These are phyloP conservation scores for Tigriopus californicus DNA, from an alignment of 2,888 invertebrate species.

Conservation along the genomic window DNA sequence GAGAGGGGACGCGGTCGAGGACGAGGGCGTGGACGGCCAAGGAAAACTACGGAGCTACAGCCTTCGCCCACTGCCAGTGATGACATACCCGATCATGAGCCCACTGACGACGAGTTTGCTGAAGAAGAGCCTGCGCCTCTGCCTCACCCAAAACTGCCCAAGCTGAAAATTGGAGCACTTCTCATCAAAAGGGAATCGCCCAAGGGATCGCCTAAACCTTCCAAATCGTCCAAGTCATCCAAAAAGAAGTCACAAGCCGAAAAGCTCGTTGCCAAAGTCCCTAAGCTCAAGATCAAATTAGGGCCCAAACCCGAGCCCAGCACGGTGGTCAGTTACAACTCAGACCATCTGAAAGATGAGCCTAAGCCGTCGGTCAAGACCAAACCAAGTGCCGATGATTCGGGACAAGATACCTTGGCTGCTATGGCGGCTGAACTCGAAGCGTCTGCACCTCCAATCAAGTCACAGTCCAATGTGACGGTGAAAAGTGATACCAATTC, in stretches of 20 bases:
- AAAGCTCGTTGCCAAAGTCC: not conserved
- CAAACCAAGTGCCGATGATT: no score
- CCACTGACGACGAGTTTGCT: not conserved
- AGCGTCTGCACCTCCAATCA: not conserved
- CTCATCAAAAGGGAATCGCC: not conserved
- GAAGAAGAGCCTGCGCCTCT: not conserved
- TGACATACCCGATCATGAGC: not conserved
- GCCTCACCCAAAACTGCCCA: conserved; percentile 1
- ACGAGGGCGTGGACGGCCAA: not conserved
- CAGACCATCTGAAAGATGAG: not conserved
- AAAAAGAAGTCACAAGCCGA: not conserved
- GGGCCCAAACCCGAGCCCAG: conserved; percentile 5
- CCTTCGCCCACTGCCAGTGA: no score
- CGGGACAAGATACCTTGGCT: not conserved
- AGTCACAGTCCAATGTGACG: not conserved
- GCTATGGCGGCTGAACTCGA: not conserved
- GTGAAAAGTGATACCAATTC: not conserved
- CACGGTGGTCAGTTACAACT: no score
- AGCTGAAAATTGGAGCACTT: conserved; percentile 7
- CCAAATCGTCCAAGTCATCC: not conserved
- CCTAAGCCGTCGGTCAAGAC: not conserved
- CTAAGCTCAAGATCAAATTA: conserved; percentile 14
- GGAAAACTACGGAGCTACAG: no score
- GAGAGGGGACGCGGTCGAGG: not conserved
- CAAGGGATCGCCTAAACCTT: not conserved